Base-by-base conservation (phyloP, 2,113 vertebrate species). In the Xiphias gladius region DNA sequence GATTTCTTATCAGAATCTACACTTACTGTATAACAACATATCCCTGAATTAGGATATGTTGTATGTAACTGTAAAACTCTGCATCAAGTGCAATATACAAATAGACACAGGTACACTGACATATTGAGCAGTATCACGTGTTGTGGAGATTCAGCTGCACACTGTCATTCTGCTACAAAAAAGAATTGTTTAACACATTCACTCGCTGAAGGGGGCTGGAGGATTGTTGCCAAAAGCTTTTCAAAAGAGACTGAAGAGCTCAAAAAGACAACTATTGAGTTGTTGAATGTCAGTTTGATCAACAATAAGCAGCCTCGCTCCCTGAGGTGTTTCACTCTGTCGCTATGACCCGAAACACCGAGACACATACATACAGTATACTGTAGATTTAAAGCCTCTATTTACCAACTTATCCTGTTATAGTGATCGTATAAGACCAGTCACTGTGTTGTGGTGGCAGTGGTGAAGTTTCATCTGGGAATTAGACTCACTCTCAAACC, bases 51-150 rank as follows among this genome's bases (percentile, higher is more conserved):
- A 32, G 4, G 4, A 24, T 11, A 17, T 13, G 11, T 41, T 55
- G n/a, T 30, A 9, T 30, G 32, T 22, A 24, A 41, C 54, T 67
- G 19, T 57, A 41, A 62, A 75, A 48, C 41, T 57, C 9, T 39
- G 39, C 39, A 46, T 37, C 7, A 41, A 22, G 73, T 30, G 1
- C 19, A 58, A 63, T 52, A 76, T 41, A 28, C 20, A 50, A 13
- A 58, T 2, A 16, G 32, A 50, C 46, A 68, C 30, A 35, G 50
- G 10, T 32, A 24, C 35, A 48, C 32, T 24, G 62, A 62, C 83
- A 88, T 79, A 74, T 80, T 61, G 88, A 57, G 16, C 67, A 41
- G 19, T 11, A 59, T 88, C 43, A 17, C 54, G 46, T 22, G 41
- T 62, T 63, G 32, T 59, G 58, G 55, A 57, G 62, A 79, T 37